A percentile compares a stretch with the other conserved stretches of the same genome.
phyloP scores from a whole-genome alignment of 1,140 invertebrate genomes.

The Trypoxylus dichotomus region DNA sequence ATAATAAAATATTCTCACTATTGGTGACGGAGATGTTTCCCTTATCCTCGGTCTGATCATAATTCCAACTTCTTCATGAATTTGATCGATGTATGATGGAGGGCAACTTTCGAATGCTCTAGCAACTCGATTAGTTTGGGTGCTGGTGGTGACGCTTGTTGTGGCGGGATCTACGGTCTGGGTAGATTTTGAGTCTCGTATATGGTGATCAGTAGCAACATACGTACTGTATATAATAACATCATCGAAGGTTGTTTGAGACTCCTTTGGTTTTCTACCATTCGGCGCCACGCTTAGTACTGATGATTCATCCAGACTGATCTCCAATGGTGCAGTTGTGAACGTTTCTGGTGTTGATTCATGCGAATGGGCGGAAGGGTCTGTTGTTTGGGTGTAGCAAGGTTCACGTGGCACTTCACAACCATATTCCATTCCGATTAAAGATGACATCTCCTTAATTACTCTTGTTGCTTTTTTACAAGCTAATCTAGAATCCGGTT shows the following conservation, averaged over 20 bases:
- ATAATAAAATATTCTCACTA: background rate
- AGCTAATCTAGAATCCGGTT: background rate
- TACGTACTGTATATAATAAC: background rate
- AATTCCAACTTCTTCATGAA: background rate
- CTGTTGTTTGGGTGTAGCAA: background rate
- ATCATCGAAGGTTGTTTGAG: background rate
- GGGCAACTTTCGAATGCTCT: slow-evolving; percentile 5
- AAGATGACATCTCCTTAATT: background rate
- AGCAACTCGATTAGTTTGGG: background rate
- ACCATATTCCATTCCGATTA: background rate
- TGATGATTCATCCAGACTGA: background rate
- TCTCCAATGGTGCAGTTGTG: background rate
- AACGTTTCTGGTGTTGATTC: background rate
- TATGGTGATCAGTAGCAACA: background rate
- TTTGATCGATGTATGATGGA: background rate
- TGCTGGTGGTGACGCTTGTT: background rate
- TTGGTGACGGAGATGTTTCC: background rate
- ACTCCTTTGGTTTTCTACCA: background rate
- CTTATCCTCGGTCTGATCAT: background rate
- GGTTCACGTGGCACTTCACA: background rate
- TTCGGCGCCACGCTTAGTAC: background rate
- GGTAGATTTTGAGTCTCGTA: slow-evolving; percentile 1
- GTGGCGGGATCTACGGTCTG: slow-evolving; percentile 13
- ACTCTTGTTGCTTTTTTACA: background rate
- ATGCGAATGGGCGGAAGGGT: background rate